Evolutionary conservation across 2,113 vertebrate species (phyloP), one percentile per base, ranked within the genome.

Genomic region (Onychorhynchus coronatus): DNA sequence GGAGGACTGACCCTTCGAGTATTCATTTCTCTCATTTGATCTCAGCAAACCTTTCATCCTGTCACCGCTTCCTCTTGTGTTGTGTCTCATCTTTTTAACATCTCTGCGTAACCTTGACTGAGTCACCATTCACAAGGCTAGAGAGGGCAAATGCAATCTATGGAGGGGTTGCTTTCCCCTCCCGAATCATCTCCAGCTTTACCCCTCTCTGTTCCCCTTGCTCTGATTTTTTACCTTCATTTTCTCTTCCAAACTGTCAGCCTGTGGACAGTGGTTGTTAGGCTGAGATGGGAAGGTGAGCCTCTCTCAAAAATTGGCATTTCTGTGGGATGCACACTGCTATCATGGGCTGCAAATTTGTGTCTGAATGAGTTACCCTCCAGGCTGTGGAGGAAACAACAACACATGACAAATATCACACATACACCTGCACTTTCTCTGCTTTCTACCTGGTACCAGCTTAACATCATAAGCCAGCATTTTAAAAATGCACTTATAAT

Each of bases 1-100:
- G 92, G 91, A 97, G 91, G 89, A 97, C 88, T 95, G 94, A 97
- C 97, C 96, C 88, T 95, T 92, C 31, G 35, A 95, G 95, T 97
- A 74, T 89, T 96, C 89, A 76, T 95, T 93, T 88, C 80, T 85
- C 83, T 76, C 62, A 93, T 97, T 95, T 97, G 92, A 97, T 96
- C 92, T 94, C 83, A 20, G 84, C 19, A 58, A 96, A 92, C 80
- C 91, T 97, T 97, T 96, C 84, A 96, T 97, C 77, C 90, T 24
- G 58, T 24, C 77, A 37, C 79, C 8, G 46, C 73, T 88, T 79
- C 91, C 93, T 75, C 86, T 74, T 28, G 88, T 80, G 73, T 68
- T 47, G 56, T 31, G 39, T 62, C 86, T 97, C 76, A 82, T 79
- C 88, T 94, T 93, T 93, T 89, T 94, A 59, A 88, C 81, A 42